phyloP scores from a whole-genome alignment of 2,888 invertebrate genomes.

The Clostera curtula region DNA sequence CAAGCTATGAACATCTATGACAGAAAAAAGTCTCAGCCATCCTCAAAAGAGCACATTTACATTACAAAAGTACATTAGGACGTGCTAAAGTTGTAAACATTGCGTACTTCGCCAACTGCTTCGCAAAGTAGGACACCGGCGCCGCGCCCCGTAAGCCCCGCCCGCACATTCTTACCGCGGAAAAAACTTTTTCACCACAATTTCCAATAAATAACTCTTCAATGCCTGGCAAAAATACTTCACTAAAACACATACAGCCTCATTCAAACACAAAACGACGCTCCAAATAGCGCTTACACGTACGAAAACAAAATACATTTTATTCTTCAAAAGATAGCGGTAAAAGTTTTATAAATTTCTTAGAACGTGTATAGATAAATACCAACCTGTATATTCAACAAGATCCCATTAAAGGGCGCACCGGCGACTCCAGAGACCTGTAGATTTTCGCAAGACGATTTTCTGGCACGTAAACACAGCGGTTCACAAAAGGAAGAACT shows the following conservation, averaged over 20 bases:
- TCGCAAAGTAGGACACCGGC: conserved; percentile 55
- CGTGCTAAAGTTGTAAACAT: conserved; percentile 27
- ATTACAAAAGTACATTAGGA: conserved; percentile 12
- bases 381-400: conserved; percentile 69
- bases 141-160: conserved; percentile 55
- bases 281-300: too few relatives aligned
- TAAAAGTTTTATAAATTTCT: conserved; percentile 18
- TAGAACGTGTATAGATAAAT: conserved; percentile 21
- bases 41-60: conserved; percentile 15
- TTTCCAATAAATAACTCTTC: conserved; percentile 4
- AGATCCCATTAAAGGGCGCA: conserved; percentile 68
- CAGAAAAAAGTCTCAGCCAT: conserved; percentile 1
- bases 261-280: too few relatives aligned
- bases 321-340: too few relatives aligned
- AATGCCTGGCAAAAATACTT: too few relatives aligned
- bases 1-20: neutral
- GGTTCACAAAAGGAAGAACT: conserved; percentile 67
- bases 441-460: conserved; percentile 40
- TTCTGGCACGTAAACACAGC: conserved; percentile 66
- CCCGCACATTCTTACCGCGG: conserved; percentile 38
- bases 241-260: too few relatives aligned
- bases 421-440: conserved; percentile 42
- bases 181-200: conserved; percentile 21
- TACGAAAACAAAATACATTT: too few relatives aligned
- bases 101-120: conserved; percentile 18